A percentile compares a stretch with the other conserved stretches of the same genome.
These are phyloP conservation scores for Girardinichthys multiradiatus DNA, from an alignment of 2,113 vertebrate genomes.

Conservation along the genomic window DNA sequence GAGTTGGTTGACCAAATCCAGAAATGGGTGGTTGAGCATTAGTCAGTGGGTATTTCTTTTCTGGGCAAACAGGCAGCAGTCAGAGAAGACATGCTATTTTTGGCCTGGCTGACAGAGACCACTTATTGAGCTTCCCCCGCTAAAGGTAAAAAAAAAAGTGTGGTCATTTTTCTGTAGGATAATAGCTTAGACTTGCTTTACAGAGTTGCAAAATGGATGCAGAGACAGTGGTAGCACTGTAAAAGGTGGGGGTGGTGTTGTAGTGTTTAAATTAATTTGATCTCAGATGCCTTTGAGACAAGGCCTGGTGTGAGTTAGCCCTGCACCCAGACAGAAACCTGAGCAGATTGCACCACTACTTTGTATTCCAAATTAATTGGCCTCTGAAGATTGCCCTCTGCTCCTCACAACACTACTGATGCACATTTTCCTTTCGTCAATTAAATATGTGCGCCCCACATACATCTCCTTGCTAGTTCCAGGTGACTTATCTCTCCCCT, in stretches of 20 bases:
- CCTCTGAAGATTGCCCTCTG: conserved; percentile 78
- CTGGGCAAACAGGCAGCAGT: conserved; percentile 33
- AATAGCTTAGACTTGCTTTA: conserved; percentile 45
- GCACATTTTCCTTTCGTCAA: conserved; percentile 71
- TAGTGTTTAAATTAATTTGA: conserved; percentile 76
- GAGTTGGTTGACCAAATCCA: conserved; percentile 38
- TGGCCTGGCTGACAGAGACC: conserved; percentile 36
- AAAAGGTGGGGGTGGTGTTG: conserved; percentile 26
- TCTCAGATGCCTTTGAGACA: conserved; percentile 66
- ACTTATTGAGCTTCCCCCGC: conserved; percentile 22
- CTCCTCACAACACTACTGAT: conserved; percentile 71
- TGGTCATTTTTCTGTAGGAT: conserved; percentile 31
- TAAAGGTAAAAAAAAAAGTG: conserved; percentile 22
- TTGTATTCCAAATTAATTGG: conserved; percentile 85
- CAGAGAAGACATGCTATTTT: conserved; percentile 52
- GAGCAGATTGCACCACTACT: conserved; percentile 80
- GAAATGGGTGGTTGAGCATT: conserved; percentile 31
- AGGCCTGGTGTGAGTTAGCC: conserved; percentile 54
- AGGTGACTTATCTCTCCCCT: conserved; percentile 51
- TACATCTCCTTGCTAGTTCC: conserved; percentile 40
- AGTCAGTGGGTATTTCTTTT: background rate
- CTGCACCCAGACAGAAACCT: conserved; percentile 64
- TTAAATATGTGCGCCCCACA: conserved; percentile 73
- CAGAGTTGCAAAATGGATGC: conserved; percentile 38
- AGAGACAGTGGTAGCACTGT: conserved; percentile 14